Base-by-base conservation (phyloP, 2,113 vertebrate genomes). In the Bolborhynchus lineola region DNA sequence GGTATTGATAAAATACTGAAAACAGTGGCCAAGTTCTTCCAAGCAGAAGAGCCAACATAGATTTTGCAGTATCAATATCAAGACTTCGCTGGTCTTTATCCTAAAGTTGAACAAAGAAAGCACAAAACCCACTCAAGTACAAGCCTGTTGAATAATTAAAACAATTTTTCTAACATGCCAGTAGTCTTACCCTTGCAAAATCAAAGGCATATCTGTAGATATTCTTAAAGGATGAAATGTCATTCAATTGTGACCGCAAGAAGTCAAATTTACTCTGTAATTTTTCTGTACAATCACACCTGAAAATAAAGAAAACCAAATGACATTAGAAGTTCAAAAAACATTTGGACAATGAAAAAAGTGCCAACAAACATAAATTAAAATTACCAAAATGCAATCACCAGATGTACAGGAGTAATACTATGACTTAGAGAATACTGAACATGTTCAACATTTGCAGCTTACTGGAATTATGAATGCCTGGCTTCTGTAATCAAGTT, bases 171-270 rank as follows among this genome's bases (percentile, higher is more conserved):
- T 69, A 90, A 60, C 10, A n/a, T 39, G 87, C 13, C 37, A 78
- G 37, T 37, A n/a, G 4, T 97, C 99, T 98, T 97, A 99, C 99
- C 98, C 99, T 98, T 98, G 99, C 98, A 96, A 99, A 99, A 98
- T 99, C 99, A 95, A 99, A 99, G 97, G 99, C 99, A 13, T 99
- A 99, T 99, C 99, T 99, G 98, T 99, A 99, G 97, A 99, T 99
- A 98, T 99, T 99, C 98, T 99, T 99, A 98, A 99, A 99, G 39
- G 98, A 96, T n/a, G 97, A 98, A 84, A 98, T 97, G 94, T 99
- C 99, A 82, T 99, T 99, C 97, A 99, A 97, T 67, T 99, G 99
- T 91, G 98, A 98, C 79, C 98, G 98, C 94, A 99, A 97, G 97
- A 99, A 99, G 92, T 99, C 99, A 96, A 99, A 99, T 97, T 99